phyloP scores from a whole-genome alignment of 2,888 invertebrate species.

The Lutraria lutraria region DNA sequence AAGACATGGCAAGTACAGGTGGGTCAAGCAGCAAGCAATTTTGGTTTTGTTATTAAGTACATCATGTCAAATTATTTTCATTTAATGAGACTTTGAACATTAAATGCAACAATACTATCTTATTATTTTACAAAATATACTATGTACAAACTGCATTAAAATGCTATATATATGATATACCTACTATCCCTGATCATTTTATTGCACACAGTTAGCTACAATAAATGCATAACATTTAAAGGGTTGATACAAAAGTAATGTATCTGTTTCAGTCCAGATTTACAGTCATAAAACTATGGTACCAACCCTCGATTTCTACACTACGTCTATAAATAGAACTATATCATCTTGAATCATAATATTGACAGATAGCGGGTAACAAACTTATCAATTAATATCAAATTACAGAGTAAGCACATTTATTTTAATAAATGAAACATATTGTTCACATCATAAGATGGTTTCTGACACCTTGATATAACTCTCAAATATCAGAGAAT shows the following conservation, averaged over 20 bases:
- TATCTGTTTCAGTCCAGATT: not conserved
- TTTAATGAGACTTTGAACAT: not conserved
- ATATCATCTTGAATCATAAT: not conserved
- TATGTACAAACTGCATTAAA: not conserved
- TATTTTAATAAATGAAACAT: too few relatives aligned
- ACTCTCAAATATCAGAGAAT: too few relatives aligned
- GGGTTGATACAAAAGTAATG: not conserved
- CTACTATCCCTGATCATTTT: not conserved
- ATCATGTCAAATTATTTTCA: not conserved
- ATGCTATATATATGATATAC: not conserved
- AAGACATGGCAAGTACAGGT: not conserved
- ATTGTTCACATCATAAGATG: too few relatives aligned
- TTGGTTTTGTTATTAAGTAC: not conserved
- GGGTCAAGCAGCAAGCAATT: not conserved
- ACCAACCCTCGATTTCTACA: not conserved
- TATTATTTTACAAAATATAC: not conserved
- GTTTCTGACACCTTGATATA: too few relatives aligned
- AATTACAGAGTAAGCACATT: too few relatives aligned
- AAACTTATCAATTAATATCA: too few relatives aligned
- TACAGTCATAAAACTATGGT: not conserved
- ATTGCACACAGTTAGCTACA: constrained; percentile 14
- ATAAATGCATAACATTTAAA: constrained; percentile 17
- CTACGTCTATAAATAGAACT: not conserved
- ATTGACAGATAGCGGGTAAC: too few relatives aligned
- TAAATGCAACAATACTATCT: not conserved